Percentiles rank a stretch among this genome's conserved stretches.
These are phyloP conservation scores for Amia ocellicauda DNA, from an alignment of 2,113 vertebrate genomes.

Conservation along the genomic window DNA sequence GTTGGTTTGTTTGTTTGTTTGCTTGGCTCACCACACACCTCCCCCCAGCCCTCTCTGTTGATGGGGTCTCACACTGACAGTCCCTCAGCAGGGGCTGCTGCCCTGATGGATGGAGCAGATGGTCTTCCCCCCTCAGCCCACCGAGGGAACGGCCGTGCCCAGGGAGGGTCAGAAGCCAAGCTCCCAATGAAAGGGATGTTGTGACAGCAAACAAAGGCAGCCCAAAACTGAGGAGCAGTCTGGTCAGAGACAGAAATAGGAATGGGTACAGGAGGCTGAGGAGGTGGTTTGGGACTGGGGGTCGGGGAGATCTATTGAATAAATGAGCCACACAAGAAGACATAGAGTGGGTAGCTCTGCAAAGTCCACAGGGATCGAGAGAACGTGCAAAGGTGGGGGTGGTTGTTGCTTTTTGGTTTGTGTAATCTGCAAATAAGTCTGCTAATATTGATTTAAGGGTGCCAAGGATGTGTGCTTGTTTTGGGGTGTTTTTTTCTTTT, in stretches of 20 bases:
- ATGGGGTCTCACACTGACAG: constrained; percentile 53
- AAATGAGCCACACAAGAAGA: constrained; percentile 34
- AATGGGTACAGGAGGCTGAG: constrained; percentile 20
- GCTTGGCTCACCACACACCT: not conserved
- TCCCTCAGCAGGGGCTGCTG: constrained; percentile 54
- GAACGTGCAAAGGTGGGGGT: no score
- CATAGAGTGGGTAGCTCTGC: constrained; percentile 11
- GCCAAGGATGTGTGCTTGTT: no score
- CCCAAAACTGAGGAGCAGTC: constrained; percentile 27
- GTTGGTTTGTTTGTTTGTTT: no score
- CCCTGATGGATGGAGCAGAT: constrained; percentile 69
- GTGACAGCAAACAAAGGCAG: constrained; percentile 65
- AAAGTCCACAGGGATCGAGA: not conserved
- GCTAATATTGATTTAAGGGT: no score
- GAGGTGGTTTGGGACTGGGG: constrained; percentile 28
- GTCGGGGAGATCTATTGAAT: constrained; percentile 16
- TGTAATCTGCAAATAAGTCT: no score
- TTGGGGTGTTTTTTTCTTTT: no score
- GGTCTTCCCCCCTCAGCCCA: constrained; percentile 58
- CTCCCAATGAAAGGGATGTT: constrained; percentile 59
- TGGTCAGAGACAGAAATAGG: constrained; percentile 15
- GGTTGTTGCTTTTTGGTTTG: no score
- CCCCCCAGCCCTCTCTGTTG: constrained; percentile 16
- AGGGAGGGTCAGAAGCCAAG: constrained; percentile 61
- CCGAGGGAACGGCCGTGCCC: constrained; percentile 42